Conservation (phyloP, 2,113 vertebrate genomes). For the Etheostoma cragini region DNA sequence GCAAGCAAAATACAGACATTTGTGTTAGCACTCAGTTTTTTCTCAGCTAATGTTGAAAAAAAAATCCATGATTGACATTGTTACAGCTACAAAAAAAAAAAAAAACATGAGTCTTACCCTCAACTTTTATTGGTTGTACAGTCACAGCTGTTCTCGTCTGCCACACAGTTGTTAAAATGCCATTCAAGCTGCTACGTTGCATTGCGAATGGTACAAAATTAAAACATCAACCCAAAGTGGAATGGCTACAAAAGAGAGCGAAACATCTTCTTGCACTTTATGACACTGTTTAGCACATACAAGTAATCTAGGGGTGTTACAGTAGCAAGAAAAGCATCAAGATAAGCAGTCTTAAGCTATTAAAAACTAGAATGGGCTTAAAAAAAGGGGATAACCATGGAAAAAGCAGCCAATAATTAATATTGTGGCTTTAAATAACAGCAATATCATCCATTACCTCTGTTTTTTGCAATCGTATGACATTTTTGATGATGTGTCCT, state of each 20-base stretch:
- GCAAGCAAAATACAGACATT: conserved; percentile 75
- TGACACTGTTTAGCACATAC: conserved; percentile 70
- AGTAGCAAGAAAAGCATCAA: conserved; percentile 60
- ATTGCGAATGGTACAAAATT: conserved; percentile 67
- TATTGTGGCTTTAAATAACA: conserved; percentile 53
- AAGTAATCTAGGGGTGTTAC: conserved; percentile 70
- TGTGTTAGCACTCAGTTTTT: conserved; percentile 37
- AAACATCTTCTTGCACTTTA: conserved; percentile 56
- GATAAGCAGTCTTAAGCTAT: conserved; percentile 66
- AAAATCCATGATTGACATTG: conserved; percentile 19
- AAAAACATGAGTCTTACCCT: conserved; percentile 15
- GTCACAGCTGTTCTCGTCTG: conserved; percentile 54
- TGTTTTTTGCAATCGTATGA: background rate
- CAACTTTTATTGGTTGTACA: conserved; percentile 62
- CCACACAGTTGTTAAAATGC: conserved; percentile 63
- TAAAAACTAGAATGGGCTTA: conserved; percentile 67
- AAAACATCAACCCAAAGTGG: conserved; percentile 67
- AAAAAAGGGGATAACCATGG: conserved; percentile 51
- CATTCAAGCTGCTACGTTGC: conserved; percentile 69
- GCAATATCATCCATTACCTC: conserved; percentile 24
- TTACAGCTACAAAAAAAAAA: conserved; percentile 58
- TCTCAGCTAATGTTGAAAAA: conserved; percentile 40
- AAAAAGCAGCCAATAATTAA: conserved; percentile 35
- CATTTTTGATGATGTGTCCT: background rate
- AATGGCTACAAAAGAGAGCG: conserved; percentile 73